phyloP scores from a whole-genome alignment of 2,113 vertebrate genomes.

The Mirounga angustirostris region DNA sequence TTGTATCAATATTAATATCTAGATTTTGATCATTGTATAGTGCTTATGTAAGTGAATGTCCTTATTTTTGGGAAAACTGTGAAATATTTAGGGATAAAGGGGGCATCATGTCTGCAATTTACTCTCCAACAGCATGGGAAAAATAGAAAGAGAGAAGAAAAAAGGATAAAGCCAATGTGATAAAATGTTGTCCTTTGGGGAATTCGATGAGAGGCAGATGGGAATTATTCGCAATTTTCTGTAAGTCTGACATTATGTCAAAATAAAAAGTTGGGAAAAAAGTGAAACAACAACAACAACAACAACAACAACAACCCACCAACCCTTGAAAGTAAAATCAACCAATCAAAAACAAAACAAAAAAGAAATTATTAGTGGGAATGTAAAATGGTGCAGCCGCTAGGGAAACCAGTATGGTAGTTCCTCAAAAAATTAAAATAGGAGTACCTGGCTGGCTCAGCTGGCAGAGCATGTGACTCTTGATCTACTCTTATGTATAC shows the following conservation, averaged over 20 bases:
- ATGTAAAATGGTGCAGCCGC: neutral
- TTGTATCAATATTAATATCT: neutral
- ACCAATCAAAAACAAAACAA: neutral
- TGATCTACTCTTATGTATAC: neutral
- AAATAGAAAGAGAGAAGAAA: neutral
- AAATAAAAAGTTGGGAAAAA: neutral
- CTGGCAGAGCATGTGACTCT: neutral
- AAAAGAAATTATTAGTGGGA: neutral
- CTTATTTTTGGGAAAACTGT: neutral
- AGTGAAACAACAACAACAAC: neutral
- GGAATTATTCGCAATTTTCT: neutral
- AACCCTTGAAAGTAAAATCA: neutral
- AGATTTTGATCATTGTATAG: neutral
- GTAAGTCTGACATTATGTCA: neutral
- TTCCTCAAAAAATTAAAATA: neutral
- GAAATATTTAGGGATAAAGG: neutral
- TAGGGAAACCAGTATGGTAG: neutral
- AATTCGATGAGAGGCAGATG: neutral
- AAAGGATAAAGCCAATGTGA: neutral
- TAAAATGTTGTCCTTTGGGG: neutral
- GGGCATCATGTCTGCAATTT: neutral
- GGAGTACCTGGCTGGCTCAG: neutral
- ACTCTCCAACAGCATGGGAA: neutral
- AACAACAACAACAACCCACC: neutral
- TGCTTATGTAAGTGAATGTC: neutral